phyloP scores from a whole-genome alignment of 2,797 vertebrate genomes.

The Uromys caudimaculatus region DNA sequence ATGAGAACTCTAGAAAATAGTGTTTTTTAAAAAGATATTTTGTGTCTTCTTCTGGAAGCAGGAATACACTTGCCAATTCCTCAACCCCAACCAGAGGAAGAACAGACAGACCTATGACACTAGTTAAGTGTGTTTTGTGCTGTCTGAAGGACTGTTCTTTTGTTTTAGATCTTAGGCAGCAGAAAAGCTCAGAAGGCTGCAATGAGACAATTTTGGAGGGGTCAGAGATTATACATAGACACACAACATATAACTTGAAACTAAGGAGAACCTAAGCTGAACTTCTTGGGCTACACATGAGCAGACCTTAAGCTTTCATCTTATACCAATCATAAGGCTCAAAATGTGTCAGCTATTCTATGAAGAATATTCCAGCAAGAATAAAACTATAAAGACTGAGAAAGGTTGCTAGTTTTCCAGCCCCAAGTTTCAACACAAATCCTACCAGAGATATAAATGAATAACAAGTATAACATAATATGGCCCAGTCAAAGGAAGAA shows the following conservation, averaged over 20 bases:
- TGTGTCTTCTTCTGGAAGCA: not conserved
- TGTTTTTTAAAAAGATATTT: not conserved
- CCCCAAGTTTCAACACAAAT: constrained; percentile 19
- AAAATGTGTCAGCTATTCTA: not conserved
- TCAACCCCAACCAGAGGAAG: not conserved
- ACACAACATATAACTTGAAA: not conserved
- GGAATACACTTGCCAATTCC: not conserved
- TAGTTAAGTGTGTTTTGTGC: not conserved
- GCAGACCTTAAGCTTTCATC: not conserved
- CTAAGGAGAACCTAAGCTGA: not conserved
- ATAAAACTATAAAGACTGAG: not conserved
- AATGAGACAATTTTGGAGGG: not conserved
- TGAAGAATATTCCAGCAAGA: not conserved
- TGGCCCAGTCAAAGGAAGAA: not conserved
- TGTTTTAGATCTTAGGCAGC: not conserved
- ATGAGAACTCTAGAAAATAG: not conserved
- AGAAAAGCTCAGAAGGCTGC: not conserved
- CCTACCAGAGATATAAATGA: not conserved
- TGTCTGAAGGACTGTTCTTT: constrained; percentile 5
- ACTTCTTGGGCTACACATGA: not conserved
- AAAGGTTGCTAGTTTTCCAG: not conserved
- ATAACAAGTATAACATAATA: not conserved
- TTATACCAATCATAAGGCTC: constrained; percentile 2
- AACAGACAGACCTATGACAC: not conserved
- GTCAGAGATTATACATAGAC: not conserved